phyloP scores from a whole-genome alignment of 2,888 invertebrate genomes.

The Brachypalpus laphriformis region DNA sequence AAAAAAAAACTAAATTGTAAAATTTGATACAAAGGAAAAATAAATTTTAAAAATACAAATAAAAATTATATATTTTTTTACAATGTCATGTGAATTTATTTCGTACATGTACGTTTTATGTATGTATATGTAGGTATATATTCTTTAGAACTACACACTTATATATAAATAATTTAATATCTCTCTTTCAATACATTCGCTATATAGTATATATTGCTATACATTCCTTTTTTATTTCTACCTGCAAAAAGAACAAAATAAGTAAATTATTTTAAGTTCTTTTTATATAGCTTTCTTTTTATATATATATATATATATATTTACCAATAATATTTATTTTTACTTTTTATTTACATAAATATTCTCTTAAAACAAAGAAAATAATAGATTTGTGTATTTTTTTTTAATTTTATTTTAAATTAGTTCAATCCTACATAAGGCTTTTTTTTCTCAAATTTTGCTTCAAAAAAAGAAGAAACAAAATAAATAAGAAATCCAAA shows the following conservation, averaged over 20 bases:
- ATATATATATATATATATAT: neutral
- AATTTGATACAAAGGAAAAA: conserved; percentile 43
- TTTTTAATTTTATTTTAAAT: neutral
- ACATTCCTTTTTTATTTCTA: conserved; percentile 36
- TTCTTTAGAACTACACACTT: conserved; percentile 57
- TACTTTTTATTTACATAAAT: conserved; percentile 65
- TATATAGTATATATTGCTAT: conserved; percentile 45
- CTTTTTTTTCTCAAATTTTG: conserved; percentile 21
- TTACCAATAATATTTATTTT: conserved; percentile 18
- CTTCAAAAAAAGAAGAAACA: conserved; percentile 19
- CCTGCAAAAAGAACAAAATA: conserved; percentile 32
- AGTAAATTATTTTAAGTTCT: conserved; percentile 11
- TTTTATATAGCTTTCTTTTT: neutral
- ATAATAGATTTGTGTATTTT: conserved; percentile 45
- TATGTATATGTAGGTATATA: conserved; percentile 38
- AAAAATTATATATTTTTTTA: conserved; percentile 36
- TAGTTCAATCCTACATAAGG: conserved; percentile 41
- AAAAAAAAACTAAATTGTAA: conserved; percentile 28
- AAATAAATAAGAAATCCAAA: conserved; percentile 5
- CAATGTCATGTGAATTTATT: conserved; percentile 70
- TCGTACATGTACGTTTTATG: conserved; percentile 28
- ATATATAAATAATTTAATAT: conserved; percentile 71
- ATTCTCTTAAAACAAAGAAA: conserved; percentile 71
- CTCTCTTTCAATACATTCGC: conserved; percentile 53
- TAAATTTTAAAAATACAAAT: conserved; percentile 26